Percentiles rank a stretch among this genome's conserved stretches.
These are phyloP conservation scores for Garrulus glandarius DNA, from an alignment of 2,797 vertebrate genomes.

Conservation along the genomic window DNA sequence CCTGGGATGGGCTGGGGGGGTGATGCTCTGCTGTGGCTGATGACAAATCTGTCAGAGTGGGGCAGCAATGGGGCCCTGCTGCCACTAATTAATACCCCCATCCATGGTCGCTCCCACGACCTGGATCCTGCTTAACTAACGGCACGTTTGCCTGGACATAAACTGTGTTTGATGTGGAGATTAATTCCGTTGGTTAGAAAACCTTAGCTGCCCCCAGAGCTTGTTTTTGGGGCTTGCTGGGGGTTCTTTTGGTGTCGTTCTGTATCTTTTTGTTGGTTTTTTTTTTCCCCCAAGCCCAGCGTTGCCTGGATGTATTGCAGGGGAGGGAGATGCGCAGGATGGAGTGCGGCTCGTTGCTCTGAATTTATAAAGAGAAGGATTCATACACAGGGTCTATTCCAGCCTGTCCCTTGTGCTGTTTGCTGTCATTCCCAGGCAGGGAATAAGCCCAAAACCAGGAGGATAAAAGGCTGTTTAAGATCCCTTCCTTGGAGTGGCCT, in stretches of 20 bases:
- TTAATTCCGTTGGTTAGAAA: constrained; percentile 81
- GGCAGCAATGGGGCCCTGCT: constrained; percentile 79
- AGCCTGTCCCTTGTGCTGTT: neutral
- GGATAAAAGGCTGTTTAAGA: constrained; percentile 49
- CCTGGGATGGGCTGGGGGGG: neutral
- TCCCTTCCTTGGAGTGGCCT: neutral
- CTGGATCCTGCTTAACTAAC: constrained; percentile 82
- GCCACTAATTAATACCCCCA: constrained; percentile 83
- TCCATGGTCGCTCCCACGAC: constrained; percentile 49
- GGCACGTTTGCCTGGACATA: constrained; percentile 78
- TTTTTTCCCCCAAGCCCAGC: neutral
- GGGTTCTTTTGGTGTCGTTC: accelerated
- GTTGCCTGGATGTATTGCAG: constrained; percentile 33
- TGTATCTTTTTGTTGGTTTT: neutral
- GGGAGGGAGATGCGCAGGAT: neutral
- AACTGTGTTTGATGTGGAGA: constrained; percentile 82
- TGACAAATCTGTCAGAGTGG: constrained; percentile 78
- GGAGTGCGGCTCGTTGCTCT: neutral
- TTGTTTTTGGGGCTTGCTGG: constrained; percentile 56
- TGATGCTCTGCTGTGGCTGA: constrained; percentile 52
- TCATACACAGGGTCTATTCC: neutral
- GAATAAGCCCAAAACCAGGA: neutral
- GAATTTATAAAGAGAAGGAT: constrained; percentile 50
- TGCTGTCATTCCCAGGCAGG: neutral
- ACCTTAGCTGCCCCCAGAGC: constrained; percentile 69